A percentile compares a stretch with the other conserved stretches of the same genome.
Evolutionary conservation across 2,113 vertebrate genomes (phyloP).

Genomic region (Thunnus maccoyii): DNA sequence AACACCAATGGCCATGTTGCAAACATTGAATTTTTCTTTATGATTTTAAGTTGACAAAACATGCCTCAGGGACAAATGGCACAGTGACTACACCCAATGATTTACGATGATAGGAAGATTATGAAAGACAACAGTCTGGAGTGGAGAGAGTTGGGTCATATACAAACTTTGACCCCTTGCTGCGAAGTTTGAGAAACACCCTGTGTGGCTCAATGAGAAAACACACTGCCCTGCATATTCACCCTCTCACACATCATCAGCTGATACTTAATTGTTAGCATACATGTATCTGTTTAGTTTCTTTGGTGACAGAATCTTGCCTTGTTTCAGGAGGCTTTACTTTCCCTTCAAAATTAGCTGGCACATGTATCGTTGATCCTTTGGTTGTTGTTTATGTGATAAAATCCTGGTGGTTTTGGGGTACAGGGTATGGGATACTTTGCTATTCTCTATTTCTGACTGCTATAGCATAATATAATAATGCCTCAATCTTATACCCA

Average conservation of each 20-base stretch:
- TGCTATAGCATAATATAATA: neutral
- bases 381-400: neutral
- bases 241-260: neutral
- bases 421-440: neutral
- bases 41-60: constrained; percentile 16
- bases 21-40: neutral
- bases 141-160: neutral
- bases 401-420: neutral
- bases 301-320: neutral
- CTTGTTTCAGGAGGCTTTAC: neutral
- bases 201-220: constrained; percentile 16
- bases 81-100: neutral
- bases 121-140: constrained; percentile 11
- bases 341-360: neutral
- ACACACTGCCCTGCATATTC: neutral
- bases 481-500: neutral
- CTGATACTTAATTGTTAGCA: neutral
- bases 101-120: constrained; percentile 22
- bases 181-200: neutral
- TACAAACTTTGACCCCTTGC: neutral
- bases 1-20: neutral
- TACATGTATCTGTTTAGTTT: neutral
- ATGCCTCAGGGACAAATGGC: neutral
- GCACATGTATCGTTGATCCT: neutral
- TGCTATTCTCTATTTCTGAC: neutral